A percentile compares a stretch with the other conserved stretches of the same genome.
These are phyloP conservation scores for Drosophila grimshawi DNA, from an alignment of 1,140 invertebrate genomes.

Conservation along the genomic window DNA sequence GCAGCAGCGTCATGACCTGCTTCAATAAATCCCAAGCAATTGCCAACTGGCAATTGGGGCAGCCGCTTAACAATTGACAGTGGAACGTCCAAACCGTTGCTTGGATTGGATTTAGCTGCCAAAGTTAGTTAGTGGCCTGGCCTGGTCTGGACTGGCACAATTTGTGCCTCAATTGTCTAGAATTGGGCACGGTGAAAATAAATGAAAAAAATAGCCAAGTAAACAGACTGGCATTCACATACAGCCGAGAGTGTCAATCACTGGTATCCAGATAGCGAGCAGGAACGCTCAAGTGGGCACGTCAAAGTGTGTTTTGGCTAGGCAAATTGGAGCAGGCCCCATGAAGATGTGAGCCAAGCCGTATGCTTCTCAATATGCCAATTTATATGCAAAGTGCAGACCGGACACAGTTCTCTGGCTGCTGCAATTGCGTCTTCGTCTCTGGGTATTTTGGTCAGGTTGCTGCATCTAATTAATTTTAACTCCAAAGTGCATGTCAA, in stretches of 20 bases:
- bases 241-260: constrained; percentile 52
- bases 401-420: constrained; percentile 25
- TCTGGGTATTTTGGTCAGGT: constrained; percentile 14
- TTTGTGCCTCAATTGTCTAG: constrained; percentile 37
- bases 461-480: constrained; percentile 75
- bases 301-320: constrained; percentile 9
- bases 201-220: background rate
- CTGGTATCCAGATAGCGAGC: background rate
- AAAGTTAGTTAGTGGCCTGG: constrained; percentile 29
- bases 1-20: constrained; percentile 61
- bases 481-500: constrained; percentile 66
- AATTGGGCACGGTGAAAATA: constrained; percentile 58
- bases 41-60: constrained; percentile 37
- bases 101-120: constrained; percentile 46
- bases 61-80: constrained; percentile 40
- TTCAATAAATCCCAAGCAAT: constrained; percentile 57
- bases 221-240: background rate
- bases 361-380: constrained; percentile 2
- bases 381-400: constrained; percentile 30
- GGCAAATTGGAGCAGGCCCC: constrained; percentile 37
- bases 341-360: constrained; percentile 10
- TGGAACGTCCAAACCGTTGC: constrained; percentile 58
- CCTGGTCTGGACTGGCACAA: constrained; percentile 29
- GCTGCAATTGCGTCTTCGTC: background rate
- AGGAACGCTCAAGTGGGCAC: constrained; percentile 14